Base-by-base conservation (phyloP, 2,888 invertebrate genomes). In the Congeria kusceri region DNA sequence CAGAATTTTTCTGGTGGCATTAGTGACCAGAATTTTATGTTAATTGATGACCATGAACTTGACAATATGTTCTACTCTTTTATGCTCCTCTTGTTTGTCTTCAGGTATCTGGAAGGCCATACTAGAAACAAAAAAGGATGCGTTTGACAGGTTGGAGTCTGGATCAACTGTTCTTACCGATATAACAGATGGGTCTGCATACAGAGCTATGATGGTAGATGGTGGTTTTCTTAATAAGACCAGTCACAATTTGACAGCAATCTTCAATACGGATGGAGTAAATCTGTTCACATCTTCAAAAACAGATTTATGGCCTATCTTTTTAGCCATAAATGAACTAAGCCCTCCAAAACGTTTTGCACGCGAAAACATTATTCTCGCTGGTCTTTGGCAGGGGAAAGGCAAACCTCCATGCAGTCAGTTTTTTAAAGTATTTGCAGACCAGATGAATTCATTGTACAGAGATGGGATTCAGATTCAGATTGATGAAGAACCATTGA, bases 301-400 rank as follows among this genome's bases (percentile, higher is more conserved):
- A 25, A 39, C 67, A 39, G 64, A 77, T n/a, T 27, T 81, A 20
- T 81, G 81, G 81, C 81, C 81, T 58, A 67, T 81, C n/a, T 80
- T 70, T 62, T 44, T 80, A 32, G 79, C 75, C 7, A 63, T 80
- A 9, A 80, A 80, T 53, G 79, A 80, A 67, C 56, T 74, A 13
- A 66, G 39, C 28, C 81, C 77, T 18, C 2, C 28, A 20, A 23
- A 7, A 20, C 7, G 81, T 1, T 81, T 81, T 58, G 39, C 74
- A 27, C n/a, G 77, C 11, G 53, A 77, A 4, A 81, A 81, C 57
- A 69, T 77, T 7, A 0, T 83, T 7, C 62, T 83, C 3, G 56
- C 63, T 11, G 80, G 71, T 9, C 64, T 83, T 23, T 80, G 80
- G 80, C 77, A 83, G 47, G 77, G 80, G 15, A 83, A 77, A 49